phyloP scores from a whole-genome alignment of 2,888 invertebrate genomes.

The Lumbricus terrestris region DNA sequence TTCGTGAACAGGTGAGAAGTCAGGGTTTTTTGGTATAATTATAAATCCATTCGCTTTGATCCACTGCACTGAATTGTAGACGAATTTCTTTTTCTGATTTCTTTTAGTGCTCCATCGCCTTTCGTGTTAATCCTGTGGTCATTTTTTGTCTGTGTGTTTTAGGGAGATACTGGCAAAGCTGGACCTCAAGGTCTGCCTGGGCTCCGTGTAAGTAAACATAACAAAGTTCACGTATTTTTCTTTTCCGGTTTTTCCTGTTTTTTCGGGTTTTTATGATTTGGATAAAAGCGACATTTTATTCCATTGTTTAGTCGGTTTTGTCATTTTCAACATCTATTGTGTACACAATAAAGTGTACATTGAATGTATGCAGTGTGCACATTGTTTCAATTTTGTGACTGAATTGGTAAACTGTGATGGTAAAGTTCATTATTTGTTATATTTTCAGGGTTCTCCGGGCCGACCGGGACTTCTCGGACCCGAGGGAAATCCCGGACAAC shows the following conservation, averaged over 20 bases:
- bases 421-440: background rate
- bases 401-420: too few relatives aligned
- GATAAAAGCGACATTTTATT: too few relatives aligned
- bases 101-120: background rate
- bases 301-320: too few relatives aligned
- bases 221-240: too few relatives aligned
- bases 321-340: too few relatives aligned
- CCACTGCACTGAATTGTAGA: background rate
- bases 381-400: too few relatives aligned
- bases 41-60: background rate
- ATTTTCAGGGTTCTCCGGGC: conserved; percentile 28
- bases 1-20: background rate
- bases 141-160: background rate
- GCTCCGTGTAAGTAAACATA: background rate
- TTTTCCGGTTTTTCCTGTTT: too few relatives aligned
- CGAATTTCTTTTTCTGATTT: background rate
- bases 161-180: conserved; percentile 36
- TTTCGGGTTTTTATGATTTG: too few relatives aligned
- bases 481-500: conserved; percentile 28
- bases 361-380: too few relatives aligned
- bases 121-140: background rate
- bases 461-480: conserved; percentile 52
- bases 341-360: too few relatives aligned
- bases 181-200: conserved; percentile 38
- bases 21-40: background rate